Percentiles rank a stretch among this genome's conserved stretches.
These are phyloP conservation scores for Megalopta genalis DNA, from an alignment of 1,140 invertebrate genomes.

Conservation along the genomic window DNA sequence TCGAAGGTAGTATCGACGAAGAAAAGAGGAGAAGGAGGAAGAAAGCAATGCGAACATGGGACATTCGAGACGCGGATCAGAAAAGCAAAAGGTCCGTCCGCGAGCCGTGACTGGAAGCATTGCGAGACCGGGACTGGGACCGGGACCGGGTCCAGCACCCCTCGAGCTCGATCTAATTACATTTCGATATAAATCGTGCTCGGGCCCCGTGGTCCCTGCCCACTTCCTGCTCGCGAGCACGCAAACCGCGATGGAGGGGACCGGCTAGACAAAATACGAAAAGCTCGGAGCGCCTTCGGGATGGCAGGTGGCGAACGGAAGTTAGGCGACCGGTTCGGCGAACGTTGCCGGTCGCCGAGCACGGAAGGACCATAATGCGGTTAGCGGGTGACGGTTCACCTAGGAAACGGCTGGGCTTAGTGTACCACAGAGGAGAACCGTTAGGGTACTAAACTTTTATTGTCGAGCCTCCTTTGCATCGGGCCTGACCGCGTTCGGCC, in stretches of 20 bases:
- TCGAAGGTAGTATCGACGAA: not conserved
- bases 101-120: not conserved
- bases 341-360: not conserved
- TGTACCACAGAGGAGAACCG: slow-evolving; percentile 48
- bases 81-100: not conserved
- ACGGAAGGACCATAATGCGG: slow-evolving; percentile 32
- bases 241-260: not conserved
- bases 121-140: not conserved
- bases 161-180: not conserved
- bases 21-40: not conserved
- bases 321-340: not conserved
- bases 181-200: slow-evolving; percentile 1
- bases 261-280: not conserved
- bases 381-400: slow-evolving; percentile 19
- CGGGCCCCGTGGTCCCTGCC: not conserved
- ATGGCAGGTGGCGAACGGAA: slow-evolving; percentile 10
- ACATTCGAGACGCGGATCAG: not conserved
- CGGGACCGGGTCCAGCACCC: not conserved
- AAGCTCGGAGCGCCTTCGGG: not conserved
- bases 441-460: slow-evolving; percentile 60
- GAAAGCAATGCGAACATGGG: not conserved
- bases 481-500: not conserved
- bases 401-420: slow-evolving; percentile 42
- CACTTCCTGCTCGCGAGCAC: not conserved
- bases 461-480: slow-evolving; percentile 43